Percentiles rank a stretch among this genome's conserved stretches.
phyloP scores from a whole-genome alignment of 1,140 invertebrate species.

The Drosophila rhopaloa region DNA sequence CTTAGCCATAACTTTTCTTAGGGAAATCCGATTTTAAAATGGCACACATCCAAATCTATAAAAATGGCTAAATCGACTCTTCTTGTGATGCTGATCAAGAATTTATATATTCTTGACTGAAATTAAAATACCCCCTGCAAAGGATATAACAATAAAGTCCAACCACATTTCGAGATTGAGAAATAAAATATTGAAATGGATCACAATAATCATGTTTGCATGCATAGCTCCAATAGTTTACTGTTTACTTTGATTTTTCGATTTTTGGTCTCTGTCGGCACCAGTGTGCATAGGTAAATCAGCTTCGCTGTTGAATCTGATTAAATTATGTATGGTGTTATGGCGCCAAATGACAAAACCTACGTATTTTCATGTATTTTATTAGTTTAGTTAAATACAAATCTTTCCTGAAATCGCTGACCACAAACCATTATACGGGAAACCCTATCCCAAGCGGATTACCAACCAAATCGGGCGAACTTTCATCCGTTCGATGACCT shows the following conservation, averaged over 20 bases:
- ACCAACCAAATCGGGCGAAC: not conserved
- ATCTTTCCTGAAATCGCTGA: constrained; percentile 9
- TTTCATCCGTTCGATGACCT: constrained; percentile 3
- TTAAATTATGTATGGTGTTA: constrained; percentile 9
- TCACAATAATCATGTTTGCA: too few species aligned
- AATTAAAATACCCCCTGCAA: too few species aligned
- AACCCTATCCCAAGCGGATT: constrained; percentile 1
- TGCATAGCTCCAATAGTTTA: too few species aligned
- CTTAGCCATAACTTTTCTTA: too few species aligned
- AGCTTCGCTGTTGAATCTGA: not conserved
- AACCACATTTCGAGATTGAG: too few species aligned
- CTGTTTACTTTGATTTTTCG: not conserved
- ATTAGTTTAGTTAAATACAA: constrained; percentile 8
- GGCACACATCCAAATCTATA: too few species aligned
- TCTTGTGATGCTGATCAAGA: too few species aligned
- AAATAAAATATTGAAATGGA: too few species aligned
- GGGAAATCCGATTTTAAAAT: too few species aligned
- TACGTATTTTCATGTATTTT: not conserved
- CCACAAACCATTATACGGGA: constrained; percentile 8
- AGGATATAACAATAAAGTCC: too few species aligned
- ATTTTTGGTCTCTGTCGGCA: not conserved
- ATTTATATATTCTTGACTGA: too few species aligned
- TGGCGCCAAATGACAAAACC: constrained; percentile 1
- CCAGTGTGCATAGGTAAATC: constrained; percentile 5
- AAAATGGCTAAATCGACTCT: too few species aligned